Base-by-base conservation (phyloP, 2,797 vertebrate species). In the Sciurus carolinensis region DNA sequence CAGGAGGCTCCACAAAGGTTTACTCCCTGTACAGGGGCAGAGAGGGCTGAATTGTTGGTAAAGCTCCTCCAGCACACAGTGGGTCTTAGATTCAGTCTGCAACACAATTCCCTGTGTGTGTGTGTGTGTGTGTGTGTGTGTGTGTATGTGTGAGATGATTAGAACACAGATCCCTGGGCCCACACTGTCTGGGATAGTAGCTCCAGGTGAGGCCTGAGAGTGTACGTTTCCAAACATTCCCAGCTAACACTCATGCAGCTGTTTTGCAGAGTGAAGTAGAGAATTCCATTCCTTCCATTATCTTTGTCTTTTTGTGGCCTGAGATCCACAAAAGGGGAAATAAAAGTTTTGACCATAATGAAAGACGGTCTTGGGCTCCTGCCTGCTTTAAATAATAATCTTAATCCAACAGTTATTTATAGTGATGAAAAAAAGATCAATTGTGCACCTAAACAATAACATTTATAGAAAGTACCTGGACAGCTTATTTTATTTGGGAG, bases 261-360 rank as follows among this genome's bases (percentile, higher is more conserved):
- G 50, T 7, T 28, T 26, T 13, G 3, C 59, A 28, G 20, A 50
- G 20, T n/a, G 14, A 11, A 13, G 73, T 20, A 22, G 30, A 47
- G 39, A 77, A 44, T 30, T 24, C 59, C 36, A 20, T 81, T 54
- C 77, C 92, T 96, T 18, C 69, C 42, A 3, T 50, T n/a, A 18
- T 28, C 88, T 85, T 62, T 66, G 47, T 54, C 54, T 77, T 67
- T 52, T 28, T 66, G 50, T 90, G 82, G 42, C n/a, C 82, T 18
- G 79, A 91, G 59, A 62, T 62, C 24, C 3, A 62, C 59, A 62
- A 62, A 92, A 89, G 73, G 81, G 79, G 59, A 93, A 95, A 95
- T 94, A 86, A 86, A 87, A 64, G 12, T 87, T 93, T 90, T 62
- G 62, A 87, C 87, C n/a, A 47, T 86, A 90, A 82, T 92, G 83